These are phyloP conservation scores for Austrolebias charrua DNA, from an alignment of 2,797 vertebrate genomes.

Conservation along the genomic window DNA sequence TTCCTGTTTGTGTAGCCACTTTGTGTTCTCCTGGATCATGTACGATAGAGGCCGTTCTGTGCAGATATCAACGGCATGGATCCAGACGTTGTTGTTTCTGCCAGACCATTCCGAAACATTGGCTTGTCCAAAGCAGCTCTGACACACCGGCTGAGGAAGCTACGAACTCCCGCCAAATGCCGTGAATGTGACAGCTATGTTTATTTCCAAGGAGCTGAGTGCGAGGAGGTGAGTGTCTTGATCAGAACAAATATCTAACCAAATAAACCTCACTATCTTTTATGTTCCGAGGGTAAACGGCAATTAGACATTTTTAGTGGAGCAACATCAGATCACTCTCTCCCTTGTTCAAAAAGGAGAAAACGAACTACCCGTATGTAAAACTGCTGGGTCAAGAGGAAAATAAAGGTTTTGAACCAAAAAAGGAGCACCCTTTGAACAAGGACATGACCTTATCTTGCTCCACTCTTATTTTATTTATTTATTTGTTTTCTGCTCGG, in stretches of 20 bases:
- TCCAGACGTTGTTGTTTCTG: slow-evolving; percentile 82
- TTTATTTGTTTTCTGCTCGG: no score
- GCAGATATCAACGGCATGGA: slow-evolving; percentile 87
- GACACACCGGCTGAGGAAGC: slow-evolving; percentile 91
- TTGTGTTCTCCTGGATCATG: neutral
- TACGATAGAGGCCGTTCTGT: neutral
- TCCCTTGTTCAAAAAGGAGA: no score
- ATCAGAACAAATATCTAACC: neutral
- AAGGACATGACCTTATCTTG: no score
- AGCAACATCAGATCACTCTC: no score
- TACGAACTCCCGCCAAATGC: slow-evolving; percentile 91
- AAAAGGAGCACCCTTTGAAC: no score
- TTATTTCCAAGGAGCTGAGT: slow-evolving; percentile 97
- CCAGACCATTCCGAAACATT: slow-evolving; percentile 88
- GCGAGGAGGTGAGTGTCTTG: slow-evolving; percentile 87
- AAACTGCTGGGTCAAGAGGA: no score
- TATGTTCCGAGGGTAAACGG: no score
- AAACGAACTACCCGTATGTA: no score
- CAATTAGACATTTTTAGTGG: no score
- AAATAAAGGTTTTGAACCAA: no score
- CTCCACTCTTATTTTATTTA: no score
- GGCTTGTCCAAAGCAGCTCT: slow-evolving; percentile 94
- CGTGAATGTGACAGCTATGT: slow-evolving; percentile 98
- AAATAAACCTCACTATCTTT: no score
- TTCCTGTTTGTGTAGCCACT: neutral